Conservation (phyloP, 2,113 vertebrate species). For the Phylloscopus trochilus region DNA sequence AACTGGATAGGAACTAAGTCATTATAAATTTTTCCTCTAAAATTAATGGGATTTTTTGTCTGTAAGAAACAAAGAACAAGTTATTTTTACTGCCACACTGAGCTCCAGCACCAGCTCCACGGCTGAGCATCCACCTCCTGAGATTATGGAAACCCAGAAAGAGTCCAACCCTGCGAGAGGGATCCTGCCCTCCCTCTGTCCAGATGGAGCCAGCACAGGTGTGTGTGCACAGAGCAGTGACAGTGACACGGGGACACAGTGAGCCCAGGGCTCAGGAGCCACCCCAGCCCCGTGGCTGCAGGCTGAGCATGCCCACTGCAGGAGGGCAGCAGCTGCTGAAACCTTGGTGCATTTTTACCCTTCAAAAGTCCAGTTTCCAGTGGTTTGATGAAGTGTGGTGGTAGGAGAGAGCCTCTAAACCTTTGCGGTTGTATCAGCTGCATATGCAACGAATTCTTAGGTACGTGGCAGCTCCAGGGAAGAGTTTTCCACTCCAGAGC, state of each 20-base stretch:
- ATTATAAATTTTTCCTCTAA: neutral
- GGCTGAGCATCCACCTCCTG: neutral
- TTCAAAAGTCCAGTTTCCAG: neutral
- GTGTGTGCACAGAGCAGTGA: neutral
- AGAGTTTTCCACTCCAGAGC: neutral
- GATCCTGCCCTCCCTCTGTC: neutral
- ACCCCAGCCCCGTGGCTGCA: accelerated
- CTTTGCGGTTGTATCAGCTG: neutral
- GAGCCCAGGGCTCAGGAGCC: neutral
- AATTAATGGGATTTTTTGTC: neutral
- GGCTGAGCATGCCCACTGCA: accelerated
- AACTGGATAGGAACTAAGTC: neutral
- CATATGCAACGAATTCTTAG: neutral
- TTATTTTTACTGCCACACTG: neutral
- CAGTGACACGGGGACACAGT: accelerated
- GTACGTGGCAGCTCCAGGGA: neutral
- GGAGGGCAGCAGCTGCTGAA: accelerated
- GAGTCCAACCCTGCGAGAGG: accelerated
- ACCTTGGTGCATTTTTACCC: neutral
- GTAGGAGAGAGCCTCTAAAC: neutral
- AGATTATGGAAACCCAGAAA: neutral
- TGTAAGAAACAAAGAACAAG: neutral
- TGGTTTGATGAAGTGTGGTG: neutral
- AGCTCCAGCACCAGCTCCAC: neutral
- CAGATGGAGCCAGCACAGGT: neutral